Evolutionary conservation across 1,140 invertebrate species (phyloP), one percentile per base, ranked within the genome.

Genomic region (Wasmannia auropunctata): DNA sequence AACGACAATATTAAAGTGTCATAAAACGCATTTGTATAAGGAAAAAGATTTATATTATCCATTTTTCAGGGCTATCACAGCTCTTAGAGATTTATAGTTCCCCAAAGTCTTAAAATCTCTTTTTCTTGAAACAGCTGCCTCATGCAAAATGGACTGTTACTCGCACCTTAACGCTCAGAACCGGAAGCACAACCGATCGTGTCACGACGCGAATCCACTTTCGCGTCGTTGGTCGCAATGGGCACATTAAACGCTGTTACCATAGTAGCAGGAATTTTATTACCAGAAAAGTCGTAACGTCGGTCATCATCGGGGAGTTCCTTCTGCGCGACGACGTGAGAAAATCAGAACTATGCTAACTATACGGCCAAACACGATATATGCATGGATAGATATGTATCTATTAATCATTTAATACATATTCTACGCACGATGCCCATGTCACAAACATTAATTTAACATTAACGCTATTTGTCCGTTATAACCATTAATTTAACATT

Each of bases 221-320:
- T 85, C 86, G 43, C 80, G 62, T 87, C 81, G 76, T 65, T 87
- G 80, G 11, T 54, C 74, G 75, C 70, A 31, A 14, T 65, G 62
- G 81, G 81, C 86, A 87, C 90, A 91, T 92, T 91, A 91, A 91
- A 87, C 70, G 79, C 43, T 88, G 89, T 89, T 92, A 86, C 86
- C 91, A 92, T 92, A 87, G 86, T 88, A 88, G 56, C 87, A 72
- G 34, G 60, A 88, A 91, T 88, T 87, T 91, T 91, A 92, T 92
- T 90, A 65, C 49, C 16, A 43, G 34, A 28, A 67, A 46, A 16
- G 40, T 85, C 67, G 51, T 79, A 65, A 60, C 54, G 43, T 86
- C 51, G 49, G 34, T 86, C 67, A 51, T 37, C 14, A 49, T 46
- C 22, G 56, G 3, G 11, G 2, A 63, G 10, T 77, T 31, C 25